Conservation (phyloP, 1,140 invertebrate genomes). For the Araneus ventricosus region DNA sequence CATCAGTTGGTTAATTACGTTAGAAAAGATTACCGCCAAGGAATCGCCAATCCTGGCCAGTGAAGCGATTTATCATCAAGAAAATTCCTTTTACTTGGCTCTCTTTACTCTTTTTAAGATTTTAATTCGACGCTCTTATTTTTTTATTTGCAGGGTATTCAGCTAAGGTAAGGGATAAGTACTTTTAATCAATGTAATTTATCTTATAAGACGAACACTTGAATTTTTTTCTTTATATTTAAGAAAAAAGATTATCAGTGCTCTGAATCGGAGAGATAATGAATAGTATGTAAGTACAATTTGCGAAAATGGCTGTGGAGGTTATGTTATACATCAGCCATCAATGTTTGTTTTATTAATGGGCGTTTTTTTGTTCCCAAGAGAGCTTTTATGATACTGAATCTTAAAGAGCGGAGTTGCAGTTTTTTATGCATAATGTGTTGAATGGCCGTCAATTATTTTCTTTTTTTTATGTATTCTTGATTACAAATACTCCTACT, state of each 20-base stretch:
- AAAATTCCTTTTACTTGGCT: slow-evolving; percentile 47
- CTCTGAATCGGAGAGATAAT: slow-evolving; percentile 63
- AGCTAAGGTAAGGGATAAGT: slow-evolving; percentile 36
- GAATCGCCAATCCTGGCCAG: slow-evolving; percentile 54
- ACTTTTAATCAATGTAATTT: slow-evolving; percentile 71
- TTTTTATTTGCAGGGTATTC: slow-evolving; percentile 20
- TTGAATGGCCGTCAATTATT: not conserved
- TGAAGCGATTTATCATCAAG: slow-evolving; percentile 50
- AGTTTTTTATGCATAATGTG: not conserved
- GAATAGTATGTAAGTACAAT: slow-evolving; percentile 62
- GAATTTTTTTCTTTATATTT: slow-evolving; percentile 19
- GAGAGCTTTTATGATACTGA: not conserved
- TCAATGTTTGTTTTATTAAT: slow-evolving; percentile 58
- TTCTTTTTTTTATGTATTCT: not conserved
- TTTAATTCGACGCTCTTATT: slow-evolving; percentile 54
- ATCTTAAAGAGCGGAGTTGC: not conserved
- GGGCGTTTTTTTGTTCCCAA: slow-evolving; percentile 9
- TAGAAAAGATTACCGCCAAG: slow-evolving; percentile 57
- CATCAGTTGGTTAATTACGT: slow-evolving; percentile 70
- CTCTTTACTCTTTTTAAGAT: slow-evolving; percentile 52
- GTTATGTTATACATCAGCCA: slow-evolving; percentile 58
- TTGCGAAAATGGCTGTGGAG: slow-evolving; percentile 33
- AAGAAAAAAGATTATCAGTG: slow-evolving; percentile 55
- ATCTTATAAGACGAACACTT: slow-evolving; percentile 31
- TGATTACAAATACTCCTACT: not conserved